These are phyloP conservation scores for Falco naumanni DNA, from an alignment of 2,797 vertebrate species.

Conservation along the genomic window DNA sequence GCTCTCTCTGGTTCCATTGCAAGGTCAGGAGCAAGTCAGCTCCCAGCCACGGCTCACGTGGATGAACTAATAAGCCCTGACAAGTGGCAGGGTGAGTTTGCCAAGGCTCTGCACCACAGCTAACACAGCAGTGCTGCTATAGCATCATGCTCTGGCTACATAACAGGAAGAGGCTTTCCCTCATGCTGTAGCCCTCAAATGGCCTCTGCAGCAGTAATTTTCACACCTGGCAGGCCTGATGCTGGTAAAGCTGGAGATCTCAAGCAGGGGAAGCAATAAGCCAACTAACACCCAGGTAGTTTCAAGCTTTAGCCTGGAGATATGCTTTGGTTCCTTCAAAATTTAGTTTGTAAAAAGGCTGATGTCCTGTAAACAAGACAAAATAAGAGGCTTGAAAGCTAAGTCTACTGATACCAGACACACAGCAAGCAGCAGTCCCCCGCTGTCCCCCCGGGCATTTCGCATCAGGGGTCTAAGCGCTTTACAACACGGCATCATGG, in stretches of 20 bases:
- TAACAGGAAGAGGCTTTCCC: background rate
- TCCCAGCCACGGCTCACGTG: background rate
- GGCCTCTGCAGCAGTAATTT: background rate
- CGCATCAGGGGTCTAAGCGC: background rate
- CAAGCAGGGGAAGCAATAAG: background rate
- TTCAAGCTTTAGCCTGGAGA: background rate
- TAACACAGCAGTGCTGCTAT: background rate
- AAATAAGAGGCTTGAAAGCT: background rate
- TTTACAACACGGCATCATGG: background rate
- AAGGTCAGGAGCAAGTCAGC: background rate
- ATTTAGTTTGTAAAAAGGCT: background rate
- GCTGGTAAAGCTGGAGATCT: background rate
- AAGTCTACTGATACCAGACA: background rate
- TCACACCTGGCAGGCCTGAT: background rate
- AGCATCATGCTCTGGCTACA: background rate
- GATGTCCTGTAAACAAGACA: background rate
- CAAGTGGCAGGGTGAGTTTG: background rate
- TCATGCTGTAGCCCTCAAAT: background rate
- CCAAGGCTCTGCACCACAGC: accelerated
- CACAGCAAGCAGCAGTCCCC: background rate
- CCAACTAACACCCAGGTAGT: accelerated
- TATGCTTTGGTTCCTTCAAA: background rate
- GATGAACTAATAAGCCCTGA: background rate
- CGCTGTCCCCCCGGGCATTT: background rate
- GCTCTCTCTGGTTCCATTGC: background rate